Evolutionary conservation across 2,113 vertebrate species (phyloP).

Genomic region (Clupea harengus): DNA sequence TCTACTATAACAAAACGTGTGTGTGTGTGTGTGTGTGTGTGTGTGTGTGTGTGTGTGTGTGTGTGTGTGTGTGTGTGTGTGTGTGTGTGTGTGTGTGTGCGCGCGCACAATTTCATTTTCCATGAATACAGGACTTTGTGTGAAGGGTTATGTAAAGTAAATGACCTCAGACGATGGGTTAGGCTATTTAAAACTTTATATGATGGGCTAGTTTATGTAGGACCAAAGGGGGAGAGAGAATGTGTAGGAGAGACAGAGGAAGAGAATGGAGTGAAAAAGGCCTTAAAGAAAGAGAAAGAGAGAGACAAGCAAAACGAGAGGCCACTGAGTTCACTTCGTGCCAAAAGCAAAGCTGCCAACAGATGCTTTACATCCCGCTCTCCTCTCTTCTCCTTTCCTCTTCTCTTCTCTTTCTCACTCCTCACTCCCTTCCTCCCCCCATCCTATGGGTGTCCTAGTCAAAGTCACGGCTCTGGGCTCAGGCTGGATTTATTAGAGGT

Average conservation of each 20-base stretch:
- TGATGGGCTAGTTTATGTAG: background rate
- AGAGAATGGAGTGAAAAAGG: background rate
- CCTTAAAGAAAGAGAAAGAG: background rate
- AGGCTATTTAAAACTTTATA: background rate
- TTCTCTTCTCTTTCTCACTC: background rate
- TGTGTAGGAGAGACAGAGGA: background rate
- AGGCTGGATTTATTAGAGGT: slow-evolving; percentile 13
- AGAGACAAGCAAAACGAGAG: background rate
- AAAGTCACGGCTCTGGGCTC: slow-evolving; percentile 1
- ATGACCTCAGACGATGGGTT: background rate
- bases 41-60: background rate
- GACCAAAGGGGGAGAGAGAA: background rate
- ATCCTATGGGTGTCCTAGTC: background rate
- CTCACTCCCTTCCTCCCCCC: background rate
- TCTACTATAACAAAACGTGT: no score
- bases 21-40: no score
- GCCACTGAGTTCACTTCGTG: background rate
- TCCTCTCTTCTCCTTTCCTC: background rate
- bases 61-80: background rate
- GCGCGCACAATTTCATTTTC: no score
- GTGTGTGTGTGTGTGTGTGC: background rate
- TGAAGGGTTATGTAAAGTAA: background rate
- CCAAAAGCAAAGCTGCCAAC: slow-evolving; percentile 2
- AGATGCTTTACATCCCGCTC: slow-evolving; percentile 1
- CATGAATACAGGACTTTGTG: no score